Evolutionary conservation across 1,140 invertebrate species (phyloP).

Genomic region (Tribolium madens): DNA sequence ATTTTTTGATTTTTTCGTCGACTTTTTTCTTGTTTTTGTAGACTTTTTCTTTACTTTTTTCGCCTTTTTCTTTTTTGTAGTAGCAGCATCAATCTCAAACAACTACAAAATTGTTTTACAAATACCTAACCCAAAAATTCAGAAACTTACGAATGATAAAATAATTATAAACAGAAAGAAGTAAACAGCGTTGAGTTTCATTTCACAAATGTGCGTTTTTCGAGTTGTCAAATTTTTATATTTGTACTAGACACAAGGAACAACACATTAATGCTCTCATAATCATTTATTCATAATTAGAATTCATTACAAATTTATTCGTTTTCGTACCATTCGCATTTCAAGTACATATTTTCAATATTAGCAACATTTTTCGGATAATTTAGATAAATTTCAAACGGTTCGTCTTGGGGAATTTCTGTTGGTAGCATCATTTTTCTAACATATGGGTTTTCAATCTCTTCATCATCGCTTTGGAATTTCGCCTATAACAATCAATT

Average conservation of each 20-base stretch:
- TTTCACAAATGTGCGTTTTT: neutral
- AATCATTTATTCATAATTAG: neutral
- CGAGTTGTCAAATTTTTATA: neutral
- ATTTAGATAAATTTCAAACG: neutral
- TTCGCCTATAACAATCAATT: no score
- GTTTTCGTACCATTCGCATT: constrained; percentile 22
- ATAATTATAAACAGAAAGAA: neutral
- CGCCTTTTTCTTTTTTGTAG: neutral
- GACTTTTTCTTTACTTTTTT: neutral
- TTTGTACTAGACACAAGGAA: neutral
- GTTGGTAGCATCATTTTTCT: no score
- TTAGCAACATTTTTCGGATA: constrained; percentile 1
- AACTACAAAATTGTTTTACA: neutral
- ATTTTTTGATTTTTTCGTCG: no score
- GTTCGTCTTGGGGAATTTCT: neutral
- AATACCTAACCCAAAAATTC: neutral
- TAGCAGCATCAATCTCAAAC: neutral
- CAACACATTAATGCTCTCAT: neutral
- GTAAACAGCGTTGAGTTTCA: neutral
- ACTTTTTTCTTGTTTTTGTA: no score
- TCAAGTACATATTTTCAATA: constrained; percentile 15
- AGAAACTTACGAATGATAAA: neutral
- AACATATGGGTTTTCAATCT: no score
- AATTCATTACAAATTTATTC: neutral
- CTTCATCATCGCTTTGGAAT: no score